A percentile compares a stretch with the other conserved stretches of the same genome.
Evolutionary conservation across 2,888 invertebrate genomes (phyloP).

Genomic region (Agrotis segetum): DNA sequence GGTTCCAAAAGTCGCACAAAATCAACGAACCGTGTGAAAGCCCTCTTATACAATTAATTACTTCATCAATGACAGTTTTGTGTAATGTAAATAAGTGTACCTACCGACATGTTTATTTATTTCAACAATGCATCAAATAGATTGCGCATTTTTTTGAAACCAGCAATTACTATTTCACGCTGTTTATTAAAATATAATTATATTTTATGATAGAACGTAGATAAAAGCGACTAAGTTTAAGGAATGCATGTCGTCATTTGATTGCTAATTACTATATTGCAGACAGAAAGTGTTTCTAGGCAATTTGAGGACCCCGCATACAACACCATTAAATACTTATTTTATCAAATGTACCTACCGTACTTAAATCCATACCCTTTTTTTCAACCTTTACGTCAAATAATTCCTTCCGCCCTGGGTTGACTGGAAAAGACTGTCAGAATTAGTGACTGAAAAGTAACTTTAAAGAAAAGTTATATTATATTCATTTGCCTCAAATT

Average conservation of each 20-base stretch:
- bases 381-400: too few species aligned
- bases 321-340: too few species aligned
- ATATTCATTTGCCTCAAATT: too few species aligned
- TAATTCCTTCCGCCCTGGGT: too few species aligned
- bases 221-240: conserved; percentile 12
- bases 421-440: too few species aligned
- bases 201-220: conserved; percentile 4
- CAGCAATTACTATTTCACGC: conserved; percentile 23
- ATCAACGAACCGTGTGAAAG: too few species aligned
- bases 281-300: not conserved
- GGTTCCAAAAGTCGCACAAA: too few species aligned
- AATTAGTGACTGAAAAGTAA: too few species aligned
- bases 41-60: not conserved
- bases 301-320: too few species aligned
- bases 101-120: conserved; percentile 11
- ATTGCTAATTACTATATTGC: not conserved
- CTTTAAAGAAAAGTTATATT: too few species aligned
- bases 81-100: not conserved
- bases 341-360: too few species aligned
- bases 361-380: too few species aligned
- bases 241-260: conserved; percentile 12
- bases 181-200: conserved; percentile 28
- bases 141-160: conserved; percentile 35
- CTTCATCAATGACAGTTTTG: not conserved
- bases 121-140: conserved; percentile 17